Base-by-base conservation (phyloP, 2,888 invertebrate species). In the Tetanocera ferruginea region DNA sequence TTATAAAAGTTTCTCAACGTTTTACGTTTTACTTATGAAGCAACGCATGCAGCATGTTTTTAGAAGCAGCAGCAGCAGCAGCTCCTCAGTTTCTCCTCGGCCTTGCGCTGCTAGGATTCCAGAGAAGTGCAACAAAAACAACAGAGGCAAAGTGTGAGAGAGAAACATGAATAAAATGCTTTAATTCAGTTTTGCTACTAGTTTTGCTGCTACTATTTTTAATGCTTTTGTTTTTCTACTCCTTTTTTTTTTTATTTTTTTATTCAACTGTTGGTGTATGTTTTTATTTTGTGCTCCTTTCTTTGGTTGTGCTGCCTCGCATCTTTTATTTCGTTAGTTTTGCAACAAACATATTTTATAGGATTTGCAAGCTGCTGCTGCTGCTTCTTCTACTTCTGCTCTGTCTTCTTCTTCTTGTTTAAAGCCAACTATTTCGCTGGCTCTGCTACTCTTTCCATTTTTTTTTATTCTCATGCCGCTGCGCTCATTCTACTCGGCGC, bases 1-100 rank as follows among this genome's bases (percentile, higher is more conserved):
- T 89, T 88, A 89, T 87, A 88, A 88, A 88, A 89, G 84, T 86
- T 87, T 86, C 85, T 83, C 84, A 85, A 84, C 86, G 84, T 84
- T 86, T 86, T 86, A 86, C 67, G 75, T 66, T 75, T 75, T 75
- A 76, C 85, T 86, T 86, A 86, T 85, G 85, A 83, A 85, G 85
- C 67, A 67, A 75, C 55, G 75, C 66, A 75, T 67, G 66, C 75
- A 51, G 75, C 34, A 72, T 55, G 72, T 52, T 37, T 49, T 66
- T 19, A 57, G 55, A 72, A 19, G 72, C 34, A 72, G 57, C 34
- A 34, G 34, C 11, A 60, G 8, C 55, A 11, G 37, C 14, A 23
- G 57, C 43, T 52, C 9, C 28, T n/a, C 43, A n/a, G 8, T n/a
- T n/a, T n/a, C n/a, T 19, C 66, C 14, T 31, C 34, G 43, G 60